These are phyloP conservation scores for Brotula barbata DNA, from an alignment of 2,797 vertebrate genomes.

Conservation along the genomic window DNA sequence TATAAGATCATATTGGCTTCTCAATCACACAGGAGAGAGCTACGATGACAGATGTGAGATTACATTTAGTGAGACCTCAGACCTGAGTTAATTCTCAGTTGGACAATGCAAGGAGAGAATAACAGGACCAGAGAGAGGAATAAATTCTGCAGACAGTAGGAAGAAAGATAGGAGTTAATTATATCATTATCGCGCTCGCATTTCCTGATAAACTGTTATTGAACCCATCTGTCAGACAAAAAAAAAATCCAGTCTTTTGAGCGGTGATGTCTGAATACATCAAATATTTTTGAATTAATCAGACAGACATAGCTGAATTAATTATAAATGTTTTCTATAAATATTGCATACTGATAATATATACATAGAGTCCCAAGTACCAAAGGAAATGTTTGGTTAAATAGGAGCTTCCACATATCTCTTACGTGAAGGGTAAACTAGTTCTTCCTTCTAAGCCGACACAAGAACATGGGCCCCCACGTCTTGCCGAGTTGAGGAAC, in stretches of 20 bases:
- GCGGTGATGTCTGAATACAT: constrained; percentile 13
- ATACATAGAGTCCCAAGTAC: neutral
- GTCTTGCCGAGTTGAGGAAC: constrained; percentile 85
- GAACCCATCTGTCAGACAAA: constrained; percentile 37
- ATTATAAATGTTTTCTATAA: neutral
- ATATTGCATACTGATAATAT: neutral
- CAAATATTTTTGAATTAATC: neutral
- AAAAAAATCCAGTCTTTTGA: constrained; percentile 6
- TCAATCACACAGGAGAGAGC: constrained; percentile 34
- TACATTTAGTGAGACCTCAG: constrained; percentile 20
- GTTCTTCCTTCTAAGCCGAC: constrained; percentile 81
- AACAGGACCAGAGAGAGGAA: constrained; percentile 6
- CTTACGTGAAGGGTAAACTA: constrained; percentile 20
- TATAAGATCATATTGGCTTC: constrained; percentile 28
- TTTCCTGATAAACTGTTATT: constrained; percentile 22
- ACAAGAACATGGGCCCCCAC: constrained; percentile 96
- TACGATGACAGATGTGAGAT: constrained; percentile 30
- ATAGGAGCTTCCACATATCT: constrained; percentile 14
- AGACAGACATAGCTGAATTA: neutral
- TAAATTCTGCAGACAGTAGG: neutral
- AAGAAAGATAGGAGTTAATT: constrained; percentile 24
- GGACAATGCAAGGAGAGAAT: constrained; percentile 12
- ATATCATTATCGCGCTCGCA: constrained; percentile 13
- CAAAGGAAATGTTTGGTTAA: neutral
- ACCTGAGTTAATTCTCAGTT: constrained; percentile 23